Base-by-base conservation (phyloP, 2,797 vertebrate species). In the Uromys caudimaculatus region DNA sequence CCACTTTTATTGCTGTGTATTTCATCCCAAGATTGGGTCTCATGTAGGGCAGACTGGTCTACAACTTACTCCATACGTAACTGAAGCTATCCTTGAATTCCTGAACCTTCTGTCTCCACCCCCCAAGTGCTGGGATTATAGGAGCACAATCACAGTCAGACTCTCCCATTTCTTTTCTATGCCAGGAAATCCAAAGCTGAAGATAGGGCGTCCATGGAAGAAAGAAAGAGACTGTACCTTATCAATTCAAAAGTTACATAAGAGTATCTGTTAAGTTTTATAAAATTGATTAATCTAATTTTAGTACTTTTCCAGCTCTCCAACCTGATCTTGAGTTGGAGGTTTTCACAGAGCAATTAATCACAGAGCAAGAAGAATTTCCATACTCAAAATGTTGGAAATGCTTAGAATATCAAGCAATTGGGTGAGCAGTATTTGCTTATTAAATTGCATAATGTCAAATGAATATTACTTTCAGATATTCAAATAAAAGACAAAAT, bases 401-500 rank as follows among this genome's bases (percentile, higher is more conserved):
- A 96, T 92, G 92, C 82, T 96, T 93, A 93, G 88, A 58, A 87
- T 93, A 94, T 95, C 94, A 94, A 97, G 50, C 81, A 73, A 90
- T 93, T 94, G 73, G 95, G 90, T 95, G 75, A 96, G 64, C 77
- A 94, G 73, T 71, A 90, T 86, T 95, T 96, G 77, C 79, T 83
- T 92, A 29, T 60, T 93, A 92, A 95, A 96, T 82, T 84, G 24
- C 60, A 86, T 75, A 90, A 94, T 60, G 60, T 89, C 96, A 97
- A 97, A 92, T 93, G 89, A 95, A 93, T 82, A 94, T 85, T 93
- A 90, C 83, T 96, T 96, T 96, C 64, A 93, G 71, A 84, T 92
- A 95, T 81, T 95, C 79, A 95, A 94, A 91, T 93, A 91, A 93
- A 95, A 94, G 52, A 79, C 77, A 97, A 97, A 97, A 94, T 84